Evolutionary conservation across 1,140 invertebrate species (phyloP), one percentile per base, ranked within the genome.

Genomic region (Saccostrea cuccullata): DNA sequence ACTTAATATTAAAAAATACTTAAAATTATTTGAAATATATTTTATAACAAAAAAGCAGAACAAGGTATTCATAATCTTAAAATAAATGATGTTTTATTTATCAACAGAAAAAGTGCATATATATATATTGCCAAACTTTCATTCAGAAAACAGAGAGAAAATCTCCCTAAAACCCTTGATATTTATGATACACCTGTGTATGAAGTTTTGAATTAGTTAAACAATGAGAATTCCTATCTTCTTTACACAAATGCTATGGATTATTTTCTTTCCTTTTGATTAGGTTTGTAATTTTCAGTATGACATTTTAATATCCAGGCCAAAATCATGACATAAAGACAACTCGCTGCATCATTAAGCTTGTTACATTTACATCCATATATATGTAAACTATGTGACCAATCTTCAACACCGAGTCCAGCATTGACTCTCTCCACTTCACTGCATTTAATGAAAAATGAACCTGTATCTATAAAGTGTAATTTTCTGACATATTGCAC

Each of bases 221-320:
- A 77, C 15, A 36, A 30, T 77, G 26, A 30, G 30, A 12, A 73
- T 30, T 36, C 11, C 9, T n/a, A 30, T 30, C 15, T 77, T 17
- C 36, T 17, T 30, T 77, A 77, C 26, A 26, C 36, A 73, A 77
- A 77, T 30, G 17, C n/a, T 17, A 77, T 77, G 4, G n/a, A 12
- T 30, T 77, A 30, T 30, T 15, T 77, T 77, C 70, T 30, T 30
- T 77, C 15, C 30, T 36, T 12, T 77, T 77, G 30, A 17, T 30
- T 77, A 36, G 23, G 70, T 15, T 36, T 77, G 26, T 36, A 15
- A 30, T 30, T 36, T 5, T 13, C 13, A 77, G 70, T 77, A 30
- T 77, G 70, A 77, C 58, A 64, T 77, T 77, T 40, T 26, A 15
- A 36, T 77, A 77, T 30, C 70, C 30, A 77, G 9, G 70, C 70